A percentile compares a stretch with the other conserved stretches of the same genome.
These are phyloP conservation scores for Apogon hyalosoma DNA, from an alignment of 2,797 vertebrate genomes.

Conservation along the genomic window DNA sequence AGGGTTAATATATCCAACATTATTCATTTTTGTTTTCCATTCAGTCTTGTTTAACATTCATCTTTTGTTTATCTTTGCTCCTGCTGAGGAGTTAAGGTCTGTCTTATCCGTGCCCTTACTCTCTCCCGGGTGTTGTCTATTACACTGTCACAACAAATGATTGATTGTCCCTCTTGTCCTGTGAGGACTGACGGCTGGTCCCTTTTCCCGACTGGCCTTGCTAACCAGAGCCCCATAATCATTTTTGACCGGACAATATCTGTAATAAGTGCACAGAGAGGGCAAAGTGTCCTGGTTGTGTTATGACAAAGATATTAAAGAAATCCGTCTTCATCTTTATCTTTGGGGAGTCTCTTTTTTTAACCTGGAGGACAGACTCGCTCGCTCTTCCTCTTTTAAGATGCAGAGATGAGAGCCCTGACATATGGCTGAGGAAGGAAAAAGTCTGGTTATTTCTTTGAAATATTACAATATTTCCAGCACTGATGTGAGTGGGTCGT, in stretches of 20 bases:
- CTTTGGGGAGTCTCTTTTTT: constrained; percentile 44
- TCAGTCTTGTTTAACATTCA: no score
- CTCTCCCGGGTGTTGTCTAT: not conserved
- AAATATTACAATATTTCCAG: constrained; percentile 22
- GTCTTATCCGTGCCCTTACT: not conserved
- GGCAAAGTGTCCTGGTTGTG: constrained; percentile 35
- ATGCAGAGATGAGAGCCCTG: not conserved
- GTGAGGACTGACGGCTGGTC: constrained; percentile 40
- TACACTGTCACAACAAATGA: constrained; percentile 22
- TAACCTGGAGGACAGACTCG: constrained; percentile 3
- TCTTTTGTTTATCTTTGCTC: no score
- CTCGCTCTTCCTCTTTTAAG: constrained; percentile 25
- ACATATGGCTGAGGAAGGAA: constrained; percentile 27
- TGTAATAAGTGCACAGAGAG: constrained; percentile 21
- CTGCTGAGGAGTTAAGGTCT: not conserved
- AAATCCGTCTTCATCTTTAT: constrained; percentile 68
- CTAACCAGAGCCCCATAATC: constrained; percentile 56
- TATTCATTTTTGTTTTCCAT: no score
- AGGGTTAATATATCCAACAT: no score
- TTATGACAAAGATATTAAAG: constrained; percentile 69
- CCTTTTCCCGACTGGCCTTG: constrained; percentile 13
- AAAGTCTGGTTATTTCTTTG: constrained; percentile 36
- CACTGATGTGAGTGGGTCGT: constrained; percentile 18
- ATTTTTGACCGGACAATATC: constrained; percentile 58
- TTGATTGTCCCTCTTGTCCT: constrained; percentile 23